Base-by-base conservation (phyloP, 2,797 vertebrate genomes). In the Meda fulgida region DNA sequence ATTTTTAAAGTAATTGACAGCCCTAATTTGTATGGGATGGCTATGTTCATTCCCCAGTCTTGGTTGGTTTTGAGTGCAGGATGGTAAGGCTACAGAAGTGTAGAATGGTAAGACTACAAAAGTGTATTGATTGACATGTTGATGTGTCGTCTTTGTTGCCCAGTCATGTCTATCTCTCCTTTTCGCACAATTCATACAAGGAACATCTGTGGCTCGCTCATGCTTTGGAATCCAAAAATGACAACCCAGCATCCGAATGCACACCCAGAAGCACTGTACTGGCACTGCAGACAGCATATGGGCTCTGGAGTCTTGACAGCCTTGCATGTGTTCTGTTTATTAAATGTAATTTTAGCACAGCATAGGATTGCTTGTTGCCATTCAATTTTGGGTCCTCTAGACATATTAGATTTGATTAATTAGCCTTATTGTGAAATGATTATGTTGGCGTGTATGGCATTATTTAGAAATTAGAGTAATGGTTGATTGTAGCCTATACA, bases 151-250 rank as follows among this genome's bases (percentile, higher is more conserved):
- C 29, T 63, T 34, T 31, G 46, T 55, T 80, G n/a, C 53, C 63
- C 38, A 60, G 63, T 69, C 65, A n/a, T 51, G 55, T 72, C 69
- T 84, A 19, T 67, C 71, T 80, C 26, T 19, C 43, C 70, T 70
- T 66, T 76, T 76, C 70, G 1, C 63, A 81, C 65, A 69, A 67
- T 36, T 66, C 69, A 72, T 75, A 84, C 83, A 80, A 58, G 23
- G 8, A 87, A 65, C 84, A 87, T 89, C 86, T 87, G 88, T 77
- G 26, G 53, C 46, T 85, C 53, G 36, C 78, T 85, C 71, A 77
- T 72, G 80, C 85, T 71, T 40, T 21, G 5, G 48, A 78, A 86
- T 84, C 21, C 19, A 86, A 77, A n/a, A 70, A 76, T 84, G 86
- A 89, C 86, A 84, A 80, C 65, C n/a, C 65, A 72, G 55, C 67